Conservation (phyloP, 1,140 invertebrate genomes). For the Oryzaephilus surinamensis region DNA sequence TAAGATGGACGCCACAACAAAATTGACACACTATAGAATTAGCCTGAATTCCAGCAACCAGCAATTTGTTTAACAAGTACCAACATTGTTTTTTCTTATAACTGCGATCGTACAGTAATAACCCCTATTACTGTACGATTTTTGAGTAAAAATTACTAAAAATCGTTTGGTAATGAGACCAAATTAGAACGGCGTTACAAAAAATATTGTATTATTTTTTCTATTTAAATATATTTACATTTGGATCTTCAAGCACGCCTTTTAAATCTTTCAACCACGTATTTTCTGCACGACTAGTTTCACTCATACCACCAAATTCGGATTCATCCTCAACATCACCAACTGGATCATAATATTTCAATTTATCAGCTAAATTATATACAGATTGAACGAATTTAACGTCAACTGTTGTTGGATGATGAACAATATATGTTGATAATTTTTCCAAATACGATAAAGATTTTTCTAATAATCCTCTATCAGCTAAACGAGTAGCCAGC, state of each 20-base stretch:
- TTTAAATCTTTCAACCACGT: constrained; percentile 43
- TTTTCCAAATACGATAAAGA: constrained; percentile 74
- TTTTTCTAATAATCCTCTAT: constrained; percentile 66
- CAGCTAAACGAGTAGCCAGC: constrained; percentile 61
- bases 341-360: constrained; percentile 71
- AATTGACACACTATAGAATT: too few species aligned
- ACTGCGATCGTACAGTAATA: too few species aligned
- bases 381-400: constrained; percentile 52
- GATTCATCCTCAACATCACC: constrained; percentile 36
- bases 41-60: too few species aligned
- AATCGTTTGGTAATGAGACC: too few species aligned
- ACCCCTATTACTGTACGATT: too few species aligned
- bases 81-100: too few species aligned
- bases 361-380: constrained; percentile 52
- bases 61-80: too few species aligned
- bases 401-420: constrained; percentile 45
- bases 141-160: too few species aligned
- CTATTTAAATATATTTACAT: constrained; percentile 28
- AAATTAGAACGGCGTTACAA: too few species aligned
- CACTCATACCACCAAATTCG: constrained; percentile 24
- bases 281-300: constrained; percentile 35
- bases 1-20: too few species aligned
- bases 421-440: constrained; percentile 55
- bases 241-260: constrained; percentile 33
- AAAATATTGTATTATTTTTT: too few species aligned